Evolutionary conservation across 2,888 invertebrate genomes (phyloP), one percentile per base, ranked within the genome.

Genomic region (Drosophila aldrichi): DNA sequence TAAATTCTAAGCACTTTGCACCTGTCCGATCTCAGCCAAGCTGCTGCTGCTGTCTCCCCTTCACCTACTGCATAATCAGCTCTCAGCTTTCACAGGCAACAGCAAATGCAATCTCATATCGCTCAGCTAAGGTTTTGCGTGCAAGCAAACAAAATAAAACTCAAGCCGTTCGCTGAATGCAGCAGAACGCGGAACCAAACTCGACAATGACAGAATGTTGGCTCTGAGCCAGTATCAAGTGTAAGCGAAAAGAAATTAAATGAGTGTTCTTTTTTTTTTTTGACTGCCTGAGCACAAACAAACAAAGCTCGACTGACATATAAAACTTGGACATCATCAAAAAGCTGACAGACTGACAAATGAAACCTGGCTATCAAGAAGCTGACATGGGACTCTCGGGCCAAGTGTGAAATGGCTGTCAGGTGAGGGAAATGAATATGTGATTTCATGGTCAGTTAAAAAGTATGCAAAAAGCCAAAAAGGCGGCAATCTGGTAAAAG

Each of bases 271-370:
- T 7, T 56, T 18, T 32, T 55, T n/a, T 51, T 82, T 83, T 81
- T 70, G 84, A 68, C 70, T 81, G 84, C 62, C 57, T 65, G 43
- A 43, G 18, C 70, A 72, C 48, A 70, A 59, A 82, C 62, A 75
- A 80, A 80, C n/a, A 63, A 61, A 14, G 10, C 18, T 40, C 16
- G 57, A 57, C 20, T 44, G 49, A 44, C 56, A 44, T 3, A 36
- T 12, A 36, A 36, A 20, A 14, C 49, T 49, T 22, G 36, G 36
- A 38, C 16, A 52, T 22, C 34, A 20, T 36, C 52, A 52, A 49
- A 34, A 49, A 20, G 18, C 9, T 36, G 52, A 34, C 55, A 40
- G 22, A 29, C 40, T 16, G 36, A 49, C 49, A 49, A 49, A 49
- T 20, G 34, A 49, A 18, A 16, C 25, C 34, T 41, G 34, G 8